Evolutionary conservation across 2,888 invertebrate species (phyloP).

Genomic region (Harpalus rufipes): DNA sequence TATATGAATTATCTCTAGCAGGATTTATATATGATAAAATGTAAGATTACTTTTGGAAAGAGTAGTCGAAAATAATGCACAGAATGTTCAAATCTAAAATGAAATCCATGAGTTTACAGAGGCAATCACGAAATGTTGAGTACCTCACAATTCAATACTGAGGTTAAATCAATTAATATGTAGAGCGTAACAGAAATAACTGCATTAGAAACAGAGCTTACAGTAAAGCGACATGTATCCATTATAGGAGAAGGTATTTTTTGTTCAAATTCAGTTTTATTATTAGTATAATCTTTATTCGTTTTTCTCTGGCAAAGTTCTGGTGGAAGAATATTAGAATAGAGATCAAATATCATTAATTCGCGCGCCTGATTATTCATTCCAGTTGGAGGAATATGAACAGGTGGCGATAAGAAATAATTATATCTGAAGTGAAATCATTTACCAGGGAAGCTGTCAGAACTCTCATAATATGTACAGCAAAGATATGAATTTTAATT

Average conservation of each 20-base stretch:
- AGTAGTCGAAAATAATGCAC: neutral
- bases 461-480: slow-evolving; percentile 8
- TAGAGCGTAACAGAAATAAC: too few relatives aligned
- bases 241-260: too few relatives aligned
- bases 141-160: too few relatives aligned
- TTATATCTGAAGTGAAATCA: slow-evolving; percentile 49
- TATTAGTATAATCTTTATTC: too few relatives aligned
- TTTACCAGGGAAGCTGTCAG: slow-evolving; percentile 25
- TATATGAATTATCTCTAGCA: slow-evolving; percentile 24
- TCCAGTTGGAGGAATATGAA: slow-evolving; percentile 30
- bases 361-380: slow-evolving; percentile 31
- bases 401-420: slow-evolving; percentile 55
- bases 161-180: too few relatives aligned
- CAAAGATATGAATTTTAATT: slow-evolving; percentile 51
- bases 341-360: slow-evolving; percentile 23
- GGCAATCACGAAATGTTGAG: neutral
- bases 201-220: too few relatives aligned
- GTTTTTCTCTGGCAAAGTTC: neutral
- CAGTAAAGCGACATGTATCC: too few relatives aligned
- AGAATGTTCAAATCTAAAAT: neutral
- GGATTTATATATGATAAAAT: slow-evolving; percentile 15
- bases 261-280: too few relatives aligned
- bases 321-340: neutral
- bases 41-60: neutral
- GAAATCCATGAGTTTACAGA: neutral